Evolutionary conservation across 1,140 invertebrate genomes (phyloP).

Genomic region (Araneus ventricosus): DNA sequence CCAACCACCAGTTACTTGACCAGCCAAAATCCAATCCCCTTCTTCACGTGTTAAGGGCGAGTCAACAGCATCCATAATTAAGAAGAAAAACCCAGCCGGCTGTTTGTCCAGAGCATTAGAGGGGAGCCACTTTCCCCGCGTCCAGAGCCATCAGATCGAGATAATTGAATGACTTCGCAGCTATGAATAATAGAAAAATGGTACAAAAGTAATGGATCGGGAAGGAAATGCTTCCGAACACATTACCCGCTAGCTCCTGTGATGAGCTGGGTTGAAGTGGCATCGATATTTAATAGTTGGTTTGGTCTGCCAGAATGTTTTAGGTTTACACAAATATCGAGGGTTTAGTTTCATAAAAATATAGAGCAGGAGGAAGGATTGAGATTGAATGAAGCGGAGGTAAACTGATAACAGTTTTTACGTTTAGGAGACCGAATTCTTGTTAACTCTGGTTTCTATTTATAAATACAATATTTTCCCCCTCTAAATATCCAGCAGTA

Average conservation of each 20-base stretch:
- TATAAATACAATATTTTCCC: too few relatives aligned
- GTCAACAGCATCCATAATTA: constrained; percentile 71
- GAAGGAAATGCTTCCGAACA: constrained; percentile 12
- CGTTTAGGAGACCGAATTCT: neutral
- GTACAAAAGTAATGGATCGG: constrained; percentile 70
- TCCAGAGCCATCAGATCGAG: constrained; percentile 53
- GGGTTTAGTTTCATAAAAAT: neutral
- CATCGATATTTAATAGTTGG: constrained; percentile 65
- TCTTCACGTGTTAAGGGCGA: constrained; percentile 68
- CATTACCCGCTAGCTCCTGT: constrained; percentile 3
- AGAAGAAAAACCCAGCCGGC: constrained; percentile 62
- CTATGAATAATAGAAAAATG: constrained; percentile 72
- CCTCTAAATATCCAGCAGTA: too few relatives aligned
- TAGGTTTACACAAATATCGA: constrained; percentile 22
- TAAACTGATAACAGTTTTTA: neutral
- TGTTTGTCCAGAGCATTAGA: constrained; percentile 73
- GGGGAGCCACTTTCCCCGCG: neutral
- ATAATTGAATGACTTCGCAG: constrained; percentile 71
- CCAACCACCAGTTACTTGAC: constrained; percentile 66
- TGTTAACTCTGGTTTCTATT: too few relatives aligned
- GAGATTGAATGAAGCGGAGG: neutral
- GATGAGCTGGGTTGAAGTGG: constrained; percentile 42
- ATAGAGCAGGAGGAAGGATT: neutral
- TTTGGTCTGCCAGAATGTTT: constrained; percentile 15
- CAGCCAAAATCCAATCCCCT: constrained; percentile 50